A percentile compares a stretch with the other conserved stretches of the same genome.
Conservation (phyloP, 2,797 vertebrate species). For the Sciurus vulgaris region DNA sequence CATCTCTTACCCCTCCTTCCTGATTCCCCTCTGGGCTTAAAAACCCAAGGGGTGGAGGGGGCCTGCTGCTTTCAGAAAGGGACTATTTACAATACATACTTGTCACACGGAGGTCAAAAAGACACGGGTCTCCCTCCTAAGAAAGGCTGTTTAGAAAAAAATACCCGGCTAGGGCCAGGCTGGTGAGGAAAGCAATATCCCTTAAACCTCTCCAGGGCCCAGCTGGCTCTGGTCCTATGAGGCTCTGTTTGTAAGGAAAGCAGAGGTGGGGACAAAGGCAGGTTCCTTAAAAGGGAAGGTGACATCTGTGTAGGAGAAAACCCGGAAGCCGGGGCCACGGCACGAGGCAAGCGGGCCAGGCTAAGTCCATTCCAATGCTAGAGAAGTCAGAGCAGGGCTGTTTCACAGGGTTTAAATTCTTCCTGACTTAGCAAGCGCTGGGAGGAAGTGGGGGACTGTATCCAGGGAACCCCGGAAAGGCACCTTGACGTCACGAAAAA, state of each 20-base stretch:
- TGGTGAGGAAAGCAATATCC: neutral
- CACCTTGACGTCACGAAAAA: neutral
- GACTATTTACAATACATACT: neutral
- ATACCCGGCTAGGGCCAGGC: neutral
- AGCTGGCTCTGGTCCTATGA: neutral
- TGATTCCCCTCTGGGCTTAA: neutral
- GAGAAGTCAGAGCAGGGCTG: neutral
- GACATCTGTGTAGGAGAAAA: neutral
- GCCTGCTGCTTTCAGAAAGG: neutral
- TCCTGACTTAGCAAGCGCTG: neutral
- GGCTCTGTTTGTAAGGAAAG: neutral
- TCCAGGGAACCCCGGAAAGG: neutral
- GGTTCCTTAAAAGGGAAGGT: neutral
- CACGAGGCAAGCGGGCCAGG: neutral
- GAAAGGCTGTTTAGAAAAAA: neutral
- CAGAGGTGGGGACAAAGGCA: neutral
- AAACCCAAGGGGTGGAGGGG: neutral
- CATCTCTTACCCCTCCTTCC: neutral
- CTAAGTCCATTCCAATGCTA: neutral
- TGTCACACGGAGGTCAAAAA: neutral
- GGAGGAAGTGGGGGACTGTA: too few species aligned
- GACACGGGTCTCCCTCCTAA: neutral
- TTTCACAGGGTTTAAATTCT: neutral
- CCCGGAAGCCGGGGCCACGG: rapidly evolving
- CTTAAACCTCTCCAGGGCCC: neutral